Evolutionary conservation across 2,888 invertebrate genomes (phyloP), one percentile per base, ranked within the genome.

Genomic region (Endomychus coccineus): DNA sequence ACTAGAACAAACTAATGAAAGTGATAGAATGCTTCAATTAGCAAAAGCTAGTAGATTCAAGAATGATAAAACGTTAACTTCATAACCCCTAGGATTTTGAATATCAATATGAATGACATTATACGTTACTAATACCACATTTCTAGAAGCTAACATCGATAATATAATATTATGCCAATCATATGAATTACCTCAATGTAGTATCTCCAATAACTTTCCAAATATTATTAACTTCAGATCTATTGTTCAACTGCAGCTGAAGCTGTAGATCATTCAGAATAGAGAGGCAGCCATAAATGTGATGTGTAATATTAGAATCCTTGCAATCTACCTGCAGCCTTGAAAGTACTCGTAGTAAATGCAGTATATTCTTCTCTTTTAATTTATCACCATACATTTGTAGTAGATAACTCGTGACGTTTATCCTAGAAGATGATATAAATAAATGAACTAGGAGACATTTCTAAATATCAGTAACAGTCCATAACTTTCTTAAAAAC

Each of bases 171-270:
- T n/a, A n/a, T n/a, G n/a, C n/a, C n/a, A n/a, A n/a, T n/a, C n/a
- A 24, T 2, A 13, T n/a, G 9, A 29, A 16, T 43, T 54, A 69
- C 69, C 69, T 61, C 34, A 70, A 48, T 3, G 64, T 50, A 22
- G 59, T 57, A 39, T 64, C 63, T 54, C 62, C 66, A 27, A 70
- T 58, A 43, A 59, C 58, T 29, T 55, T 52, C 64, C 67, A 67
- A 14, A 58, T 49, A 11, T 50, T 45, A 17, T 50, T 52, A 7
- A 53, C 45, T 34, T 57, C 49, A 9, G 22, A 25, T 34, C 53
- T 40, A 19, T 48, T 45, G 5, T 41, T 35, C 25, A 39, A 12
- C 14, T 21, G 16, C 11, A 54, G 41, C 19, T 19, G 17, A 35
- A 35, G 32, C 34, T 58, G 48, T 9, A 32, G 25, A 24, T 37